phyloP scores from a whole-genome alignment of 2,113 vertebrate species.

The Haemorhous mexicanus region DNA sequence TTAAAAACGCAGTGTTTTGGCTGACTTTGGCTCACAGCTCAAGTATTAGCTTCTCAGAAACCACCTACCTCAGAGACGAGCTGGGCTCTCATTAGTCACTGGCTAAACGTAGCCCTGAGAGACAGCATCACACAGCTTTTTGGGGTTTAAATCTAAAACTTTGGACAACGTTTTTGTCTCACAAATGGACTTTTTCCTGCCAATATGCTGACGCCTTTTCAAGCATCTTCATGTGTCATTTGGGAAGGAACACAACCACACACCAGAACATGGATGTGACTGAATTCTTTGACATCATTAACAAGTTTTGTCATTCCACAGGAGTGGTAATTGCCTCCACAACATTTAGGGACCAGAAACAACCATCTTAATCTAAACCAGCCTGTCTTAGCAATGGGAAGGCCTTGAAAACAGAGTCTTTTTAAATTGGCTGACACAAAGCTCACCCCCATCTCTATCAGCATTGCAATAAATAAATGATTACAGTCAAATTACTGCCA shows the following conservation, averaged over 20 bases:
- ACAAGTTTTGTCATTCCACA: not conserved
- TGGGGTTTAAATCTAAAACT: not conserved
- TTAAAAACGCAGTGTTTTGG: not conserved
- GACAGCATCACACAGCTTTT: not conserved
- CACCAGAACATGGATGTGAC: not conserved
- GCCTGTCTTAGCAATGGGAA: not conserved
- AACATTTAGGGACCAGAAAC: not conserved
- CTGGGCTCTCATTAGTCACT: not conserved
- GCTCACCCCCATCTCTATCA: conserved; percentile 31
- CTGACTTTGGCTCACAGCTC: not conserved
- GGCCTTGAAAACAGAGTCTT: not conserved
- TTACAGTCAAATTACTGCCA: conserved; percentile 10
- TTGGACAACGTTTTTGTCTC: not conserved
- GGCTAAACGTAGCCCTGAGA: not conserved
- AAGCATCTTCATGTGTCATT: not conserved
- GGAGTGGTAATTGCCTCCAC: not conserved
- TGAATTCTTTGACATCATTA: conserved; percentile 7
- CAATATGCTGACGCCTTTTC: not conserved
- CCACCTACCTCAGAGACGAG: not conserved
- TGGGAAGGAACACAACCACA: not conserved
- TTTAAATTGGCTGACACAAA: conserved; percentile 42
- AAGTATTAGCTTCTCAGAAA: not conserved
- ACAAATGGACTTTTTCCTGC: not conserved
- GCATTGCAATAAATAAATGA: conserved; percentile 60
- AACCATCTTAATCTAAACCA: conserved; percentile 12